Conservation (phyloP, 2,888 invertebrate species). For the Volucella zonaria region DNA sequence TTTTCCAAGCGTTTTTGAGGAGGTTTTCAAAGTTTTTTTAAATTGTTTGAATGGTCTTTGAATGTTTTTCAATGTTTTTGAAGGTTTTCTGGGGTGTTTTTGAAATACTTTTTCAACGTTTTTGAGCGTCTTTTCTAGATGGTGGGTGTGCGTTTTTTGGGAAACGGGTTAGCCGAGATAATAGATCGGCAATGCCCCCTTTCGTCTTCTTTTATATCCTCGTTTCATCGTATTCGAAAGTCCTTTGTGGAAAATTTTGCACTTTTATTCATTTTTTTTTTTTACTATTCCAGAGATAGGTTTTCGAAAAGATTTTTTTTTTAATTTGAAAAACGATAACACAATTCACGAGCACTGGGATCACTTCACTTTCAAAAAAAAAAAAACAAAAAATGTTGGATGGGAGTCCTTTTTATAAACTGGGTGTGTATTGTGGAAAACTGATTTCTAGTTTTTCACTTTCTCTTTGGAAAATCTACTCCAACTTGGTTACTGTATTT, state of each 20-base stretch:
- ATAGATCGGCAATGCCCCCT: constrained; percentile 78
- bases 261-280: constrained; percentile 58
- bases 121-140: constrained; percentile 39
- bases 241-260: constrained; percentile 51
- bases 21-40: no score
- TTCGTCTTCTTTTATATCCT: constrained; percentile 80
- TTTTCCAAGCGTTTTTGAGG: no score
- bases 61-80: no score
- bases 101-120: background rate
- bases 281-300: constrained; percentile 13
- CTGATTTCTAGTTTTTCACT: constrained; percentile 42
- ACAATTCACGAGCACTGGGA: constrained; percentile 19
- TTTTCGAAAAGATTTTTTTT: constrained; percentile 16
- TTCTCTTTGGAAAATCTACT: constrained; percentile 38
- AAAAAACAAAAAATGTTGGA: background rate
- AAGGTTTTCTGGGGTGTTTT: no score
- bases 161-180: constrained; percentile 77
- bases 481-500: constrained; percentile 2
- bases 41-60: no score
- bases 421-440: constrained; percentile 67
- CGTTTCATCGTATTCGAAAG: constrained; percentile 78
- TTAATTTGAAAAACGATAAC: constrained; percentile 2
- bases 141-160: constrained; percentile 19
- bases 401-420: constrained; percentile 4
- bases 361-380: background rate